A percentile compares a stretch with the other conserved stretches of the same genome.
phyloP scores from a whole-genome alignment of 2,113 vertebrate genomes.

The Ictalurus furcatus region DNA sequence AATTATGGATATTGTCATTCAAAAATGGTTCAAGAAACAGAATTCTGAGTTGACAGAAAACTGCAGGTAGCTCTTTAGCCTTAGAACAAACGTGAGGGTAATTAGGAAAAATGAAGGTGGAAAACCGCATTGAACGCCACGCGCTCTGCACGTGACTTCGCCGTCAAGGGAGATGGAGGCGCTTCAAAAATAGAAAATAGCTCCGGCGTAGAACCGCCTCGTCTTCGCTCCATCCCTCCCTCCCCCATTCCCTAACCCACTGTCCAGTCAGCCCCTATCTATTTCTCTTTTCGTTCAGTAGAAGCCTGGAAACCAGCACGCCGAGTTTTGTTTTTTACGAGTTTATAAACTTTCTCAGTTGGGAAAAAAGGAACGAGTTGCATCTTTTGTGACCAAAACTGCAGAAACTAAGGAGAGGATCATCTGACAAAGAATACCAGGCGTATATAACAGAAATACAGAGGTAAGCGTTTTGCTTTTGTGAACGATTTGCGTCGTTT shows the following conservation, averaged over 20 bases:
- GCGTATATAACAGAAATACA: slow-evolving; percentile 31
- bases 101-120: neutral
- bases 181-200: slow-evolving; percentile 79
- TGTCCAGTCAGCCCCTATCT: slow-evolving; percentile 12
- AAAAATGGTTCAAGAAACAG: neutral
- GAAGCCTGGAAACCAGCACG: slow-evolving; percentile 53
- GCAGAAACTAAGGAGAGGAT: neutral
- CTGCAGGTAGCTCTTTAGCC: neutral
- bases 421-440: neutral
- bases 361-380: slow-evolving; percentile 11
- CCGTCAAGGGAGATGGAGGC: slow-evolving; percentile 1
- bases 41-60: neutral
- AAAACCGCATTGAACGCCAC: too few relatives aligned
- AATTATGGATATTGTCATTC: neutral
- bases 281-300: slow-evolving; percentile 26
- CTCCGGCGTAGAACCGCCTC: slow-evolving; percentile 47
- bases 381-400: neutral
- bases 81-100: neutral
- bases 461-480: slow-evolving; percentile 31
- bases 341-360: slow-evolving; percentile 33
- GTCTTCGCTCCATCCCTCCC: slow-evolving; percentile 10
- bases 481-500: neutral
- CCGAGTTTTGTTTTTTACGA: slow-evolving; percentile 38
- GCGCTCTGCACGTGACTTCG: neutral
- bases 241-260: neutral